Conservation (phyloP, 2,113 vertebrate species). For the Neopipo cinnamomea region DNA sequence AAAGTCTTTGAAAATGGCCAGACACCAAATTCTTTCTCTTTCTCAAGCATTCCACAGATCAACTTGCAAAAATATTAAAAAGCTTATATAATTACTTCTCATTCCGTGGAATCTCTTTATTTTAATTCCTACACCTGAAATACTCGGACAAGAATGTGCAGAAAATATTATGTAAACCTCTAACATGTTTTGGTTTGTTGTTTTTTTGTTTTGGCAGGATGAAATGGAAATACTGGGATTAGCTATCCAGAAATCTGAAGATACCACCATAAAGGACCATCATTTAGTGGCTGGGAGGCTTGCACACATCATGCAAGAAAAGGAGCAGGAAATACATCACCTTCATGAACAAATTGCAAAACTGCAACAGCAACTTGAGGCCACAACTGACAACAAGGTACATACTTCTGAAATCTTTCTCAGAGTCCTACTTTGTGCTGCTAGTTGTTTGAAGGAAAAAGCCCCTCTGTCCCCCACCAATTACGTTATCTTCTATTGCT, state of each 20-base stretch:
- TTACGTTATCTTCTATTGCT: neutral
- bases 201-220: conserved; percentile 46
- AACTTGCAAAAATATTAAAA: neutral
- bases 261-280: conserved; percentile 69
- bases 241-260: conserved; percentile 62
- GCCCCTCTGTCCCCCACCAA: accelerated
- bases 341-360: conserved; percentile 89
- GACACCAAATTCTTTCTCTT: neutral
- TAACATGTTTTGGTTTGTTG: neutral
- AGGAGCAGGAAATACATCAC: conserved; percentile 85
- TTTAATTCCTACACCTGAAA: neutral
- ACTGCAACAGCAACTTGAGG: conserved; percentile 82
- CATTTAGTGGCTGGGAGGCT: conserved; percentile 80
- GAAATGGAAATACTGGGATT: conserved; percentile 73
- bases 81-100: neutral
- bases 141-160: neutral
- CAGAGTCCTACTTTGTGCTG: neutral
- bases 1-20: neutral
- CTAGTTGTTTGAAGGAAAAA: neutral
- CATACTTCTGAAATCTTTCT: neutral
- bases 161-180: neutral
- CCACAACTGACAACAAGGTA: conserved; percentile 87
- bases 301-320: conserved; percentile 86
- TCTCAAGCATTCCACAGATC: neutral
- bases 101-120: neutral